Percentiles rank a stretch among this genome's conserved stretches.
Conservation (phyloP, 2,113 vertebrate genomes). For the Phocoena phocoena region DNA sequence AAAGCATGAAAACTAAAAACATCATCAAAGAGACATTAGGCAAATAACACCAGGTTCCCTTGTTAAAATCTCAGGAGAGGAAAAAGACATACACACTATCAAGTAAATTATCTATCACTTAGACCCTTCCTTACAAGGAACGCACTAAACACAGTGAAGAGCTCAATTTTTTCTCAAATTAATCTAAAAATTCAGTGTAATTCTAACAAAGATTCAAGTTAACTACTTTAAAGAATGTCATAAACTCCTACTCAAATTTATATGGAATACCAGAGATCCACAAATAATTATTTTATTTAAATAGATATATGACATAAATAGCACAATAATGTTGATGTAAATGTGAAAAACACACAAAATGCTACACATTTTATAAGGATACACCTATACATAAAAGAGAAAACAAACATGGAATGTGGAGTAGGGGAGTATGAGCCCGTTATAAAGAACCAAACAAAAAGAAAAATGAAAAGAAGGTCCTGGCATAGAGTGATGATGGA, state of each 20-base stretch:
- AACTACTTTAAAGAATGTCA: neutral
- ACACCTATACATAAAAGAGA: neutral
- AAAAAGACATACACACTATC: neutral
- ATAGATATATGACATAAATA: neutral
- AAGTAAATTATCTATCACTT: neutral
- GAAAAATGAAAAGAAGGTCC: neutral
- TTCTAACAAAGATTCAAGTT: neutral
- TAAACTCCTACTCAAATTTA: neutral
- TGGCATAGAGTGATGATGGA: neutral
- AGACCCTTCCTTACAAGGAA: neutral
- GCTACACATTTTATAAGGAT: neutral
- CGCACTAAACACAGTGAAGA: neutral
- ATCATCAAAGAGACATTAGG: neutral
- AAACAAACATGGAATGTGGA: neutral
- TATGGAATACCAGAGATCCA: neutral
- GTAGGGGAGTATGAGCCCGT: neutral
- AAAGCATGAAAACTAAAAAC: neutral
- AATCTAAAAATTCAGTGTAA: neutral
- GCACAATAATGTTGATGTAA: neutral
- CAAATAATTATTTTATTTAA: neutral
- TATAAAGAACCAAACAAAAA: neutral
- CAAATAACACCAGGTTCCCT: neutral
- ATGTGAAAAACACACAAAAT: neutral
- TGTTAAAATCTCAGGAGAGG: neutral
- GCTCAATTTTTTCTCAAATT: neutral